Percentiles rank a stretch among this genome's conserved stretches.
These are phyloP conservation scores for Caenorhabditis panamensis DNA, from an alignment of 2,888 invertebrate species.

Conservation along the genomic window DNA sequence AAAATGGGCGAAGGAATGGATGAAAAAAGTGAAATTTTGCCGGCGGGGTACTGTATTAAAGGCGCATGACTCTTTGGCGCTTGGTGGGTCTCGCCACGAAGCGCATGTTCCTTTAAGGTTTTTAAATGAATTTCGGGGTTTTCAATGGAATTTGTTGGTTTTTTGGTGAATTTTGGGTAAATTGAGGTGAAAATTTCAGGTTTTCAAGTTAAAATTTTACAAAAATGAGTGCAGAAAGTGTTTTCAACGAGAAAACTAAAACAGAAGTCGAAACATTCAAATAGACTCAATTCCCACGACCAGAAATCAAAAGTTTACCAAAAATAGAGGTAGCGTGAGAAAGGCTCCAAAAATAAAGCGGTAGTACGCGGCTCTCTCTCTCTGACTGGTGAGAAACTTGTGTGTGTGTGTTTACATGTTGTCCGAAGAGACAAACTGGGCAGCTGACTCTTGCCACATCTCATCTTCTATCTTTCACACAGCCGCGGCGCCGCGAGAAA, in stretches of 20 bases:
- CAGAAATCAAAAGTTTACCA: neutral
- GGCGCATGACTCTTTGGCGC: neutral
- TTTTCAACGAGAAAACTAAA: no score
- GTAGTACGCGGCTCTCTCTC: no score
- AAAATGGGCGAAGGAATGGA: neutral
- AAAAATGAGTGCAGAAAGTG: no score
- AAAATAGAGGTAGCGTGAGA: neutral
- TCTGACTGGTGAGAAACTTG: no score
- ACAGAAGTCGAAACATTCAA: no score
- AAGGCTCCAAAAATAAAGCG: no score
- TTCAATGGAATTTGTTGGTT: no score
- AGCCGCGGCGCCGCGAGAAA: no score
- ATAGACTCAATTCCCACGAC: neutral
- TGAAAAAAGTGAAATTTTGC: neutral
- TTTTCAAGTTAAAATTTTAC: no score
- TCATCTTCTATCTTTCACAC: neutral
- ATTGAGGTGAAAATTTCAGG: no score
- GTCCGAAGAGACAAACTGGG: conserved; percentile 19
- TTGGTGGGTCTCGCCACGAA: conserved; percentile 15
- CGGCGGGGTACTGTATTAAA: conserved; percentile 15
- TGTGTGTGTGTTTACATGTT: conserved; percentile 39
- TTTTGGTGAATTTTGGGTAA: no score
- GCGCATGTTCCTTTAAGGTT: neutral
- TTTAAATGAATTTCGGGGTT: no score
- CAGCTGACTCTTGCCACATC: conserved; percentile 27